These are phyloP conservation scores for Ibycter americanus DNA, from an alignment of 2,797 vertebrate genomes.

Conservation along the genomic window DNA sequence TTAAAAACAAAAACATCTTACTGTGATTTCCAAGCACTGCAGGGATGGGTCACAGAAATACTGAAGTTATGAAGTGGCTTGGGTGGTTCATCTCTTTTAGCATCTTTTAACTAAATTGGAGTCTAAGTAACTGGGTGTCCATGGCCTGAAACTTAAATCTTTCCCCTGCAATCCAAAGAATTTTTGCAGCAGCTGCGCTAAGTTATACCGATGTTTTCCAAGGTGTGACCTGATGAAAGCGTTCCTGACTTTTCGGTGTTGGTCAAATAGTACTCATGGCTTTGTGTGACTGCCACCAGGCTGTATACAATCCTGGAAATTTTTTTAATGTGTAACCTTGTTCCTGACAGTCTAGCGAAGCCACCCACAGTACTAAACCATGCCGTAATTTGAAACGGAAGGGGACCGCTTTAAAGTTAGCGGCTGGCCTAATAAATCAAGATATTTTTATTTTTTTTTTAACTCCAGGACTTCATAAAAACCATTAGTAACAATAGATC, in stretches of 20 bases:
- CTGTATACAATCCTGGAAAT: background rate
- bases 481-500: background rate
- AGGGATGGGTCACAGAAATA: constrained; percentile 2
- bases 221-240: background rate
- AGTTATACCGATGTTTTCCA: background rate
- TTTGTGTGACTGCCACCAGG: background rate
- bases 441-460: background rate
- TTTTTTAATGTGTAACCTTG: background rate
- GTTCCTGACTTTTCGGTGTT: background rate
- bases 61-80: background rate
- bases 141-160: background rate
- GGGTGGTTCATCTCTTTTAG: background rate
- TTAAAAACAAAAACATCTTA: background rate
- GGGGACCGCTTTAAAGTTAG: background rate
- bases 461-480: background rate
- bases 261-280: background rate
- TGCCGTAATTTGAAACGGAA: background rate
- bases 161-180: background rate
- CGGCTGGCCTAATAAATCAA: background rate
- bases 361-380: background rate
- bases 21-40: constrained; percentile 13
- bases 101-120: background rate
- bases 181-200: background rate
- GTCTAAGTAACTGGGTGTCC: background rate
- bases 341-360: background rate